Percentiles rank a stretch among this genome's conserved stretches.
These are phyloP conservation scores for Hoplodrina ambigua DNA, from an alignment of 2,888 invertebrate species.

Conservation along the genomic window DNA sequence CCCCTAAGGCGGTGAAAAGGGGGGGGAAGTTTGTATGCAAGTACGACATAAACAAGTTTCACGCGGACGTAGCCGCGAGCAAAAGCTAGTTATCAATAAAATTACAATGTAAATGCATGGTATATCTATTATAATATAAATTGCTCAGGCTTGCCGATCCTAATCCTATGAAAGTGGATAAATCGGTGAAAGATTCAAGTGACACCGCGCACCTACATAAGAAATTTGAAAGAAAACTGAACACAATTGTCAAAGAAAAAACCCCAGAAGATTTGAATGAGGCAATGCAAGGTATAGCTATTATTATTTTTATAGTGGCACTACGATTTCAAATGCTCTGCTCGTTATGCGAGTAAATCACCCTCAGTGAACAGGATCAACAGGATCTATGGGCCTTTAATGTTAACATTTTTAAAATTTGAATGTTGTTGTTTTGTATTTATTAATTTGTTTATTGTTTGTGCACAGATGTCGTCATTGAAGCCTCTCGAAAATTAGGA, in stretches of 20 bases:
- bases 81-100: no score
- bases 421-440: not conserved
- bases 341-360: no score
- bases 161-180: slow-evolving; percentile 73
- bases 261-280: slow-evolving; percentile 75
- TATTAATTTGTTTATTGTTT: slow-evolving; percentile 12
- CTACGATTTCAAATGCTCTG: no score
- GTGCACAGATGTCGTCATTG: slow-evolving; percentile 81
- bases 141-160: slow-evolving; percentile 37
- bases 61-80: no score
- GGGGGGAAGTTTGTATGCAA: no score
- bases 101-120: no score
- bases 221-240: slow-evolving; percentile 82
- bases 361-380: no score
- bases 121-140: not conserved
- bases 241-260: slow-evolving; percentile 68
- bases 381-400: no score
- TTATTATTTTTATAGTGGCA: no score
- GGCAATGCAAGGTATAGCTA: slow-evolving; percentile 78
- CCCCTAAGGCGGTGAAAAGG: no score
- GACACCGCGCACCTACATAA: slow-evolving; percentile 82
- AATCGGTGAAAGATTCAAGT: slow-evolving; percentile 76
- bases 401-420: no score
- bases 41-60: no score
- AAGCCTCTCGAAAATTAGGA: slow-evolving; percentile 77